Percentiles rank a stretch among this genome's conserved stretches.
phyloP scores from a whole-genome alignment of 2,797 vertebrate genomes.

The Calcarius lapponicus region DNA sequence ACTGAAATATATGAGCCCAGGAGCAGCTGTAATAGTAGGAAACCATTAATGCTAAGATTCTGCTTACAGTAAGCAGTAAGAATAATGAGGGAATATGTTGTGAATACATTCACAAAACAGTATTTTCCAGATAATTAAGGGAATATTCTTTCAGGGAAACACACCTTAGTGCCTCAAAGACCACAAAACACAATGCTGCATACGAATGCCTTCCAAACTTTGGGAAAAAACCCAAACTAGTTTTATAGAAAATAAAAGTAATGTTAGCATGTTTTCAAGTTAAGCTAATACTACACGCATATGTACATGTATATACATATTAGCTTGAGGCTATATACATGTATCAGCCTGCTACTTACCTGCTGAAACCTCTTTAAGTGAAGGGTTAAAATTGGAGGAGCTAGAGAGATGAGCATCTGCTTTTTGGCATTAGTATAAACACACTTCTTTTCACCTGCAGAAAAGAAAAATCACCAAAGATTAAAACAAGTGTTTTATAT shows the following conservation, averaged over 20 bases:
- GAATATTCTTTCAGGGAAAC: neutral
- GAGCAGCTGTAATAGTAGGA: neutral
- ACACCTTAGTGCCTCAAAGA: neutral
- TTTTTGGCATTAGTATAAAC: slow-evolving; percentile 94
- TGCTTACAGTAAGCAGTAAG: neutral
- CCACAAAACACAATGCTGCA: neutral
- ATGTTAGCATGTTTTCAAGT: neutral
- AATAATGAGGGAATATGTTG: neutral
- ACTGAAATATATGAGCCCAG: neutral
- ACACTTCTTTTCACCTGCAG: slow-evolving; percentile 83
- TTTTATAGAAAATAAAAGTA: neutral
- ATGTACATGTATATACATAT: neutral
- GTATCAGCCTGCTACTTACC: slow-evolving; percentile 48
- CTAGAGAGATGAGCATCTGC: slow-evolving; percentile 93
- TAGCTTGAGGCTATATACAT: neutral
- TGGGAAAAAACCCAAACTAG: neutral
- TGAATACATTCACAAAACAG: neutral
- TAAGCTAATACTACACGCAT: neutral
- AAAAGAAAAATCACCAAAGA: neutral
- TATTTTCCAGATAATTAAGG: neutral
- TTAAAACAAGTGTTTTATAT: neutral
- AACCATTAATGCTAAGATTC: neutral
- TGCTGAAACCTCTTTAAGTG: slow-evolving; percentile 98
- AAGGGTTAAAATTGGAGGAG: slow-evolving; percentile 91
- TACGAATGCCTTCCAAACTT: neutral